Evolutionary conservation across 2,797 vertebrate species (phyloP), one percentile per base, ranked within the genome.

Genomic region (Gobio occitaniae): DNA sequence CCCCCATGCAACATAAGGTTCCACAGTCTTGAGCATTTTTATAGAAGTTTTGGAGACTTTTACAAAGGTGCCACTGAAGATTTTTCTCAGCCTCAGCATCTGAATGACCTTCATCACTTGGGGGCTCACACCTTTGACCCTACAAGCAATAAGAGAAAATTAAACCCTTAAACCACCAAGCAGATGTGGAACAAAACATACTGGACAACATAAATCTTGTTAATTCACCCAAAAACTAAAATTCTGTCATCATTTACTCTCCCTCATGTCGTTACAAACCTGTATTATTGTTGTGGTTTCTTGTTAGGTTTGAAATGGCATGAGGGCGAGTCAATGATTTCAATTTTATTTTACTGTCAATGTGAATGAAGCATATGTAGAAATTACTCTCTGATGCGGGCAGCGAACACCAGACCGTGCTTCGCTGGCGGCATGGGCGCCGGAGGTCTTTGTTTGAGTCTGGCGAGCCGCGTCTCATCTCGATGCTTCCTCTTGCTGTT

Each of bases 1-100:
- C 98, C 98, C 98, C 98, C 98, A 99, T 0, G 96, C 96, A 83
- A 99, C 96, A 0, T 99, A 99, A 0, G 98, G 98, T 83, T 98
- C 97, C 81, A 98, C 94, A 0, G 93, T 85, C 66, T 91, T 96
- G 86, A 99, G 93, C 95, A 96, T 96, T 88, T 93, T 94, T 6
- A 97, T 29, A 0, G 94, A 94, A 0, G 90, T 85, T 2, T 95
- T 96, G 86, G 92, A 95, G 87, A 99, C 93, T 91, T 93, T 96
- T 71, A 99, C 76, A 71, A 99, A 99, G 0, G 91, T 16, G 0
- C 97, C 98, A 0, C 96, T 97, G 93, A 97, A 99, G 88, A 97
- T 94, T 91, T 96, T 97, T 87, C 88, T 96, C 85, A 99, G 92
- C 13, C 91, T 93, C 87, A 99, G 93, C 93, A 95, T 93, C 25